Evolutionary conservation across 2,888 invertebrate genomes (phyloP).

Genomic region (Pinctada fucata): DNA sequence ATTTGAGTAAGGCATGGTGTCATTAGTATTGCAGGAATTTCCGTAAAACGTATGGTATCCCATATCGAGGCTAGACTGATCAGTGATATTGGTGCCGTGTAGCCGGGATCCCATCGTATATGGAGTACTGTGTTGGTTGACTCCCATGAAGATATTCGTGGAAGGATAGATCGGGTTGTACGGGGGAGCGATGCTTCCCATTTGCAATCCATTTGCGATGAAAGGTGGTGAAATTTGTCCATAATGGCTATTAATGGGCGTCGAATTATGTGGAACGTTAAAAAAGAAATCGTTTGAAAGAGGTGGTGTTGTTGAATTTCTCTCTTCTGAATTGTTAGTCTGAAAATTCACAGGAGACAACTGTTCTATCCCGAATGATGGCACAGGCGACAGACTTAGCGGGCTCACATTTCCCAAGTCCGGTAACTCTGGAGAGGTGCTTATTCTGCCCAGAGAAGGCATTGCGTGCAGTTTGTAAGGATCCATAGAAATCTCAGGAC

Average conservation of each 20-base stretch:
- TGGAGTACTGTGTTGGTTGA: neutral
- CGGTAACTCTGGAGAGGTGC: constrained; percentile 32
- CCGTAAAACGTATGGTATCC: neutral
- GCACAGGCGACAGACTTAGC: constrained; percentile 29
- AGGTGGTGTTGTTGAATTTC: too few species aligned
- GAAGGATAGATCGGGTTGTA: too few species aligned
- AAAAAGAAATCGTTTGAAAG: too few species aligned
- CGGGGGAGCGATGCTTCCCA: too few species aligned
- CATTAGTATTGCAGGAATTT: neutral
- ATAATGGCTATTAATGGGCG: too few species aligned
- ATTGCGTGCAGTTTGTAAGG: neutral
- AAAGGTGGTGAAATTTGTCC: too few species aligned
- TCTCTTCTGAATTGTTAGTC: too few species aligned
- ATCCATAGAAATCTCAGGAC: constrained; percentile 11
- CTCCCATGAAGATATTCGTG: neutral
- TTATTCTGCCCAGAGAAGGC: neutral
- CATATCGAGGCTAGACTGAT: neutral
- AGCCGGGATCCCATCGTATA: neutral
- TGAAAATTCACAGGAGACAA: neutral
- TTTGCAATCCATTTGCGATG: too few species aligned
- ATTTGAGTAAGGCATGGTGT: too few species aligned
- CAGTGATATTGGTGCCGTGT: neutral
- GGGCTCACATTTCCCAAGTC: constrained; percentile 41
- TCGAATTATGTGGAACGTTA: too few species aligned
- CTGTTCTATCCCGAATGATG: neutral